A percentile compares a stretch with the other conserved stretches of the same genome.
Evolutionary conservation across 1,140 invertebrate species (phyloP).

Genomic region (Rhagoletis zephyria): DNA sequence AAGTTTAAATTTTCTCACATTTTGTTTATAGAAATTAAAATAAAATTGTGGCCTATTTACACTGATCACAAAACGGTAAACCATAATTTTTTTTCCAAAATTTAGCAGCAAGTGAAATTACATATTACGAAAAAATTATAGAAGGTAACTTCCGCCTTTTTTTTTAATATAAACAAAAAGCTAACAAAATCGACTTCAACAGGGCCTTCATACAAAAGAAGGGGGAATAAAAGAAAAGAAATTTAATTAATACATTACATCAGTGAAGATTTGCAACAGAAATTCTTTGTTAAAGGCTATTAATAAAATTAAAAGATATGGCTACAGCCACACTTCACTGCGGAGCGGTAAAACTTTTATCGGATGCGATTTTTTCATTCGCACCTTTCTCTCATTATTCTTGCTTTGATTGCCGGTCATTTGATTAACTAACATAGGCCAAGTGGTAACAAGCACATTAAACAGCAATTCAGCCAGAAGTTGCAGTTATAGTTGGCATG

Average conservation of each 20-base stretch:
- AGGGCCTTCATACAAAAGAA: not conserved
- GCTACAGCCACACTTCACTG: not conserved
- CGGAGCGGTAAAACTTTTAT: not conserved
- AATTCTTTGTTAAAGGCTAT: not conserved
- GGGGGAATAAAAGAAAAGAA: not conserved
- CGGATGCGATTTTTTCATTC: not conserved
- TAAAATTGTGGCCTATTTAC: too few relatives aligned
- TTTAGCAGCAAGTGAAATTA: too few relatives aligned
- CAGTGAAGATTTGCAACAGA: not conserved
- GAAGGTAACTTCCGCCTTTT: constrained; percentile 3
- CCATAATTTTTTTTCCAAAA: too few relatives aligned
- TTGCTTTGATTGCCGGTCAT: constrained; percentile 17
- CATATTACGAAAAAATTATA: not conserved
- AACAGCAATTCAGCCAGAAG: not conserved
- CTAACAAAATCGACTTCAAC: not conserved
- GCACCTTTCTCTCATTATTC: not conserved
- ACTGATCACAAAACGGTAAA: too few relatives aligned
- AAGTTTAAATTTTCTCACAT: too few relatives aligned
- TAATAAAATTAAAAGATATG: not conserved
- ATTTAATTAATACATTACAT: too few relatives aligned
- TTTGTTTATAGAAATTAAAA: too few relatives aligned
- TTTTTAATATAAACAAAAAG: not conserved
- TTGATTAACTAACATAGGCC: not conserved
- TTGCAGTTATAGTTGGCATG: not conserved
- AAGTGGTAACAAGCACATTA: not conserved